Conservation (phyloP, 1,140 invertebrate species). For the Battus philenor region DNA sequence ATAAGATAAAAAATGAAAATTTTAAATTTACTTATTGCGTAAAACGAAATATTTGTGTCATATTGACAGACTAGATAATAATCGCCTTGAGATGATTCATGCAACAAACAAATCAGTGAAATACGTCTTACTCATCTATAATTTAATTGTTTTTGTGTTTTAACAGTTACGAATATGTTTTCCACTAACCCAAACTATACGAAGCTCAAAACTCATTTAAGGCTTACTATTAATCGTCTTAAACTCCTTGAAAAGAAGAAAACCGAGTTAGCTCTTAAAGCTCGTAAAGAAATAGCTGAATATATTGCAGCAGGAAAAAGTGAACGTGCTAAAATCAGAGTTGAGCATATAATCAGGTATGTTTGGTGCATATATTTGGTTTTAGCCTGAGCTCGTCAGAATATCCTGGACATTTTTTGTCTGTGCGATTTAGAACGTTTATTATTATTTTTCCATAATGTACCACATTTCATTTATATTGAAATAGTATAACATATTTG, state of each 20-base stretch:
- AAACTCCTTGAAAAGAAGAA: constrained; percentile 99
- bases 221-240: constrained; percentile 93
- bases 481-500: too few species aligned
- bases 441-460: too few species aligned
- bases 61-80: background rate
- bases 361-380: too few species aligned
- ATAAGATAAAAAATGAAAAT: too few species aligned
- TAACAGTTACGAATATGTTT: constrained; percentile 82
- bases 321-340: constrained; percentile 96
- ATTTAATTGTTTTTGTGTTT: constrained; percentile 17
- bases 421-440: too few species aligned
- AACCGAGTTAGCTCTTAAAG: constrained; percentile 96
- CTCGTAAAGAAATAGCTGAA: constrained; percentile 98
- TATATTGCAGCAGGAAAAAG: constrained; percentile 93
- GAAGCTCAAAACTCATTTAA: constrained; percentile 97
- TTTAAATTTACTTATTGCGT: too few species aligned
- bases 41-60: background rate
- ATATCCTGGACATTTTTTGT: too few species aligned
- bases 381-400: too few species aligned
- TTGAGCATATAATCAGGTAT: constrained; percentile 97
- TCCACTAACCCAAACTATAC: constrained; percentile 91
- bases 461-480: too few species aligned
- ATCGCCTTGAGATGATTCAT: constrained; percentile 7
- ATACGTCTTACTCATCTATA: constrained; percentile 25
- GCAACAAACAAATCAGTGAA: constrained; percentile 16